phyloP scores from a whole-genome alignment of 2,113 vertebrate genomes.

The Chelonoidis abingdonii region DNA sequence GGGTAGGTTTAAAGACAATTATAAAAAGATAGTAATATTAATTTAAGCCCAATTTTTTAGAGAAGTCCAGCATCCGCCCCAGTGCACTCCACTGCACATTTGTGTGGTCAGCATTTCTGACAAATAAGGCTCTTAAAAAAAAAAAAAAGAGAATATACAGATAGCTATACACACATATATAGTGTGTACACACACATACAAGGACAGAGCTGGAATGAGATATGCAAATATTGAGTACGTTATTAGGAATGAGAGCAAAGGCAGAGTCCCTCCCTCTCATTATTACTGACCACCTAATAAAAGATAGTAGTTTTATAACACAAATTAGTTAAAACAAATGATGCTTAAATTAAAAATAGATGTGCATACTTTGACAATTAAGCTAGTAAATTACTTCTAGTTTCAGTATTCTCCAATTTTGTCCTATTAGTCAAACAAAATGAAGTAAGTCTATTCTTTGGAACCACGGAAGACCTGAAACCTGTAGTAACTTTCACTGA shows the following conservation, averaged over 20 bases:
- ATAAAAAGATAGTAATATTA: neutral
- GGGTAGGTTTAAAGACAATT: neutral
- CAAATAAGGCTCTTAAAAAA: neutral
- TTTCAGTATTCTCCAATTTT: neutral
- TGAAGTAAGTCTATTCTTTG: neutral
- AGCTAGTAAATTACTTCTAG: neutral
- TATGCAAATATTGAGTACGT: neutral
- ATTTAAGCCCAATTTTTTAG: neutral
- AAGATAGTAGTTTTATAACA: neutral
- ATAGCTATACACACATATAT: neutral
- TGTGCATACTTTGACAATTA: neutral
- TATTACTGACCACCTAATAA: neutral
- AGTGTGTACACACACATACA: neutral
- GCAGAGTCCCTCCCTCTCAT: neutral
- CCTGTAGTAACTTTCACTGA: neutral
- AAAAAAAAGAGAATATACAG: neutral
- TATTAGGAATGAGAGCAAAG: slow-evolving; percentile 15
- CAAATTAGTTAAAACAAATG: neutral
- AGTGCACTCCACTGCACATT: neutral
- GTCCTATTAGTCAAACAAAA: neutral
- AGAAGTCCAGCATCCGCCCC: neutral
- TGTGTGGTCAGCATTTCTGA: neutral
- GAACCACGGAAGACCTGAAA: neutral
- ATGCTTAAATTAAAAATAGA: neutral
- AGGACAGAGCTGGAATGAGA: slow-evolving; percentile 38